Percentiles rank a stretch among this genome's conserved stretches.
These are phyloP conservation scores for Ochropleura plecta DNA, from an alignment of 2,888 invertebrate genomes.

Conservation along the genomic window DNA sequence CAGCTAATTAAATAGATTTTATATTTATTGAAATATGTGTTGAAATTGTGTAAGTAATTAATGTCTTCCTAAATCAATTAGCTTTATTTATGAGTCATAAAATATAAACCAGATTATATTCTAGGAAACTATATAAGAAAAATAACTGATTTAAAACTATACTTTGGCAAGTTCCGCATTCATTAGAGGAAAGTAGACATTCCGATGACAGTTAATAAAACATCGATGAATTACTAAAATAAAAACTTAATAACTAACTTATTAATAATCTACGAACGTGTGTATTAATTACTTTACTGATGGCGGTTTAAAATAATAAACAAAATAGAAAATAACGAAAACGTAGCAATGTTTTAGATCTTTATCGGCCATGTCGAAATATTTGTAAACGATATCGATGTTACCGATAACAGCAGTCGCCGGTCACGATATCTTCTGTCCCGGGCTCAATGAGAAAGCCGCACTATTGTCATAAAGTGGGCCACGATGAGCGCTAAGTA, in stretches of 20 bases:
- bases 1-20: conserved; percentile 6
- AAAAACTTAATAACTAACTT: conserved; percentile 40
- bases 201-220: conserved; percentile 29
- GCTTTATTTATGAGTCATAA: neutral
- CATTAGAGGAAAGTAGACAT: conserved; percentile 52
- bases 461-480: conserved; percentile 77
- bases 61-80: conserved; percentile 3
- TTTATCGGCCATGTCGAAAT: conserved; percentile 87
- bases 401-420: conserved; percentile 77
- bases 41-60: neutral
- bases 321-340: conserved; percentile 48
- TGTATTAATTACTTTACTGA: conserved; percentile 29
- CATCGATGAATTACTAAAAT: conserved; percentile 47
- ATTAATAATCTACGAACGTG: conserved; percentile 45
- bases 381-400: conserved; percentile 88
- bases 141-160: neutral
- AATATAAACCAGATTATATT: conserved; percentile 3
- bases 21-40: neutral
- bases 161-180: conserved; percentile 44
- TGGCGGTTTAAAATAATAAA: conserved; percentile 32
- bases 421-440: conserved; percentile 77
- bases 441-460: conserved; percentile 71
- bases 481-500: conserved; percentile 74
- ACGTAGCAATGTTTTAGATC: conserved; percentile 71
- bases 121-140: neutral